Evolutionary conservation across 2,113 vertebrate species (phyloP).

Genomic region (Pangasianodon gigas): DNA sequence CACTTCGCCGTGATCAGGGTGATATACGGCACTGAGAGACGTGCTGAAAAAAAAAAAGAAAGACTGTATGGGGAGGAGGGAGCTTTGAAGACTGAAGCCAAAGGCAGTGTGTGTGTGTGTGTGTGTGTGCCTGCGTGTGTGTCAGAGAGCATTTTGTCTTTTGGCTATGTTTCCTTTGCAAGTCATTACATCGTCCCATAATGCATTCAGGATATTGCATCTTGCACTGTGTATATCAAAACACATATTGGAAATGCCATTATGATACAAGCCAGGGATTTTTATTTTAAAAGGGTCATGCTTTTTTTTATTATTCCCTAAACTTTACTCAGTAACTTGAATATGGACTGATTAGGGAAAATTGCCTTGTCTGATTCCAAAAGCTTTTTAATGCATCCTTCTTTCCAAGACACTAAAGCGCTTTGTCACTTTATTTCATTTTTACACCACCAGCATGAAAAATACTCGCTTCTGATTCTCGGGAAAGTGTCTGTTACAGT

Average conservation of each 20-base stretch:
- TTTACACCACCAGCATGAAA: neutral
- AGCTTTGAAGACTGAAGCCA: conserved; percentile 52
- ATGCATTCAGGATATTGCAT: conserved; percentile 47
- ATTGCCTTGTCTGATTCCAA: conserved; percentile 3
- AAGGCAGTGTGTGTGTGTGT: conserved; percentile 30
- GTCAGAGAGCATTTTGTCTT: conserved; percentile 25
- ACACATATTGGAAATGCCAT: conserved; percentile 22
- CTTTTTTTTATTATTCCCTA: neutral
- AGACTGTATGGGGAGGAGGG: conserved; percentile 9
- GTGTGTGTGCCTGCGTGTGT: conserved; percentile 27
- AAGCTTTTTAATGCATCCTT: neutral
- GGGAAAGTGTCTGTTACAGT: neutral
- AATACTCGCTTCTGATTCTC: neutral
- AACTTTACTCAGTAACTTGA: neutral
- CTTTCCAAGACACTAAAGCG: neutral
- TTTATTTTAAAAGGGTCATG: conserved; percentile 10
- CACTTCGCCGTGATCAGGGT: conserved; percentile 53
- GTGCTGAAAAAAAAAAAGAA: conserved; percentile 15
- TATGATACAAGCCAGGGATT: conserved; percentile 1
- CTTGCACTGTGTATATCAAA: conserved; percentile 48
- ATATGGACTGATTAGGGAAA: neutral
- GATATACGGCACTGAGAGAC: conserved; percentile 55
- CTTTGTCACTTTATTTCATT: neutral
- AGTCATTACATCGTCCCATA: conserved; percentile 44
- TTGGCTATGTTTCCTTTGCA: conserved; percentile 10